Evolutionary conservation across 2,888 invertebrate species (phyloP).

Genomic region (Tridacna crocea): DNA sequence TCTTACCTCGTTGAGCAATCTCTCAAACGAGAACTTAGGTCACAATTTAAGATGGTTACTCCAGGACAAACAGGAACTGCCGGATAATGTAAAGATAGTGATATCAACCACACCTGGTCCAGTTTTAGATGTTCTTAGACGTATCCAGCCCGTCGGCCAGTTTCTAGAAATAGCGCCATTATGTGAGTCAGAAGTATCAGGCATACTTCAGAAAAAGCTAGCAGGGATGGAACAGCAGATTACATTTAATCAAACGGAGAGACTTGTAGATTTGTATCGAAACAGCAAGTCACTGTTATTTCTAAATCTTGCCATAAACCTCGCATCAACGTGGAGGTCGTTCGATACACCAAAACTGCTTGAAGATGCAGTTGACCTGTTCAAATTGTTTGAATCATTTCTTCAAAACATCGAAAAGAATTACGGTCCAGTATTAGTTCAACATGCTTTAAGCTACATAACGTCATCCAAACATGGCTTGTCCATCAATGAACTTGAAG

Average conservation of each 20-base stretch:
- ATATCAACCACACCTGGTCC: slow-evolving; percentile 71
- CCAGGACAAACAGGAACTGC: slow-evolving; percentile 47
- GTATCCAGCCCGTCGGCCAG: slow-evolving; percentile 35
- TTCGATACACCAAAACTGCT: slow-evolving; percentile 58
- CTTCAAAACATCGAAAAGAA: slow-evolving; percentile 66
- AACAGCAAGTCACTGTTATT: slow-evolving; percentile 71
- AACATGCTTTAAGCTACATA: slow-evolving; percentile 71
- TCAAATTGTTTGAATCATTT: slow-evolving; percentile 69
- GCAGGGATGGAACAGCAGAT: slow-evolving; percentile 55
- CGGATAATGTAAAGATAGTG: slow-evolving; percentile 66
- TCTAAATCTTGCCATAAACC: slow-evolving; percentile 70
- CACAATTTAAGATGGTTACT: slow-evolving; percentile 73
- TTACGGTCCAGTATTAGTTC: slow-evolving; percentile 69
- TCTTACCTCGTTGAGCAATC: slow-evolving; percentile 73
- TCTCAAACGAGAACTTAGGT: slow-evolving; percentile 63
- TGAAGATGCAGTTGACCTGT: slow-evolving; percentile 60
- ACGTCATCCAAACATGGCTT: slow-evolving; percentile 71
- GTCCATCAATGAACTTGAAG: slow-evolving; percentile 72
- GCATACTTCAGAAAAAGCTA: slow-evolving; percentile 67
- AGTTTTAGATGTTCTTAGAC: slow-evolving; percentile 65
- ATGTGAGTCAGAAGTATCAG: slow-evolving; percentile 60
- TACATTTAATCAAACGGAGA: slow-evolving; percentile 63
- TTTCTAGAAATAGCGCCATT: slow-evolving; percentile 63
- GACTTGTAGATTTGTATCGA: slow-evolving; percentile 63
- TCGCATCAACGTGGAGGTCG: slow-evolving; percentile 69